phyloP scores from a whole-genome alignment of 2,113 vertebrate species.

The Hypomesus transpacificus region DNA sequence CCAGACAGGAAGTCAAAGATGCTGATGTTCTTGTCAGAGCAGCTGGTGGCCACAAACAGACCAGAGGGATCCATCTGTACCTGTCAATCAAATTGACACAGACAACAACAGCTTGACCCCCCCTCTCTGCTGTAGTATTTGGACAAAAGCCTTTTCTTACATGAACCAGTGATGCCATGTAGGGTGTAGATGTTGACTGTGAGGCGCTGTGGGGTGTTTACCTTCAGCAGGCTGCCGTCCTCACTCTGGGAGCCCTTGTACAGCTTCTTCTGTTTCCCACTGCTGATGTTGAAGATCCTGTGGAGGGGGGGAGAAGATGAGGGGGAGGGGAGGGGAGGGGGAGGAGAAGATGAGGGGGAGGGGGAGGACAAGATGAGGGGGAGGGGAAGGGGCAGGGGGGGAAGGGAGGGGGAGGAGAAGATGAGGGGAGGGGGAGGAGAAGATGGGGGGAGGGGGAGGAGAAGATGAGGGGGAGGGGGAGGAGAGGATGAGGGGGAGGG shows the following conservation, averaged over 20 bases:
- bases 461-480: not conserved
- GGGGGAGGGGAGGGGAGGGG: too few species aligned
- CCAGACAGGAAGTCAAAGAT: slow-evolving; percentile 94
- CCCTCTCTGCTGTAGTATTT: too few species aligned
- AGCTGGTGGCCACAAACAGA: slow-evolving; percentile 92
- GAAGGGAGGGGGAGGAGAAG: not conserved
- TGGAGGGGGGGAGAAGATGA: slow-evolving; percentile 2
- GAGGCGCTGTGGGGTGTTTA: slow-evolving; percentile 43
- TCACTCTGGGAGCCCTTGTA: slow-evolving; percentile 93
- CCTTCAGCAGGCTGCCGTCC: slow-evolving; percentile 92
- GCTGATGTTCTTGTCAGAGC: slow-evolving; percentile 93
- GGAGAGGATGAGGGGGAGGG: too few species aligned
- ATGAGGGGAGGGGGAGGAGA: not conserved
- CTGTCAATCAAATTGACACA: slow-evolving; percentile 58
- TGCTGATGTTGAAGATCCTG: slow-evolving; percentile 96
- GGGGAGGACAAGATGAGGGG: too few species aligned
- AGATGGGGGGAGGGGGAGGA: not conserved
- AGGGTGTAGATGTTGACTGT: too few species aligned
- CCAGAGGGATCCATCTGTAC: slow-evolving; percentile 95
- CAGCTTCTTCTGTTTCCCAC: slow-evolving; percentile 93
- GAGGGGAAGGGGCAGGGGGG: too few species aligned
- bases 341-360: not conserved
- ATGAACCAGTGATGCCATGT: too few species aligned
- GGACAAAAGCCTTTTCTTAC: too few species aligned
- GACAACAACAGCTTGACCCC: not conserved